Percentiles rank a stretch among this genome's conserved stretches.
These are phyloP conservation scores for Geopemphigus sp. DNA, from an alignment of 1,140 invertebrate genomes.

Conservation along the genomic window DNA sequence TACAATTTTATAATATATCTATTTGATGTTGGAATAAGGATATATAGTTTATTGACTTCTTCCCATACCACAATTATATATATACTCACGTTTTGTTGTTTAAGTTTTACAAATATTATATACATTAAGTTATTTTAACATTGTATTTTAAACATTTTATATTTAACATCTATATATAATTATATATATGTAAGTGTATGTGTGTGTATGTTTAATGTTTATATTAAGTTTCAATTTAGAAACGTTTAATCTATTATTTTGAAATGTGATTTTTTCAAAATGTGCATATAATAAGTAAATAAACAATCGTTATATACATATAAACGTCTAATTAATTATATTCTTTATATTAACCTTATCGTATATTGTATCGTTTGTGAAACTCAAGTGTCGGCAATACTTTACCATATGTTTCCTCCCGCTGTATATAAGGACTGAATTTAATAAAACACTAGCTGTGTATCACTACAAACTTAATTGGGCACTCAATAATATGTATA, in stretches of 20 bases:
- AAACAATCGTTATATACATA: constrained; percentile 8
- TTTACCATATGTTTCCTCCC: too few relatives aligned
- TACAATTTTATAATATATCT: not conserved
- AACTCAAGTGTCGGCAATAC: too few relatives aligned
- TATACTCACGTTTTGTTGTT: constrained; percentile 29
- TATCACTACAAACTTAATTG: too few relatives aligned
- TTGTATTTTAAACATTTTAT: constrained; percentile 47
- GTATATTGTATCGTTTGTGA: not conserved
- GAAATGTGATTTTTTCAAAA: constrained; percentile 44
- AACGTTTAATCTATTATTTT: constrained; percentile 35
- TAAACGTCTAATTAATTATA: not conserved
- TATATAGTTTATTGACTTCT: not conserved
- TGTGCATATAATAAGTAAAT: constrained; percentile 31
- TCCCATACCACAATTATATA: not conserved
- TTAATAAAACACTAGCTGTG: too few relatives aligned
- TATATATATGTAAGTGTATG: too few relatives aligned
- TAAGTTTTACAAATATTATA: constrained; percentile 32
- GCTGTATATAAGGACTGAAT: too few relatives aligned
- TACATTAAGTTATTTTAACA: constrained; percentile 47
- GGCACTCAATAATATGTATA: too few relatives aligned
- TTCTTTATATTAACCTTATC: not conserved
- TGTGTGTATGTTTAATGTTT: constrained; percentile 5
- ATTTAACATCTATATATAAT: constrained; percentile 30
- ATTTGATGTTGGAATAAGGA: not conserved
- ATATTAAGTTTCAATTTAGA: constrained; percentile 44